Percentiles rank a stretch among this genome's conserved stretches.
Evolutionary conservation across 2,888 invertebrate species (phyloP).

Genomic region (Patella pellucida): DNA sequence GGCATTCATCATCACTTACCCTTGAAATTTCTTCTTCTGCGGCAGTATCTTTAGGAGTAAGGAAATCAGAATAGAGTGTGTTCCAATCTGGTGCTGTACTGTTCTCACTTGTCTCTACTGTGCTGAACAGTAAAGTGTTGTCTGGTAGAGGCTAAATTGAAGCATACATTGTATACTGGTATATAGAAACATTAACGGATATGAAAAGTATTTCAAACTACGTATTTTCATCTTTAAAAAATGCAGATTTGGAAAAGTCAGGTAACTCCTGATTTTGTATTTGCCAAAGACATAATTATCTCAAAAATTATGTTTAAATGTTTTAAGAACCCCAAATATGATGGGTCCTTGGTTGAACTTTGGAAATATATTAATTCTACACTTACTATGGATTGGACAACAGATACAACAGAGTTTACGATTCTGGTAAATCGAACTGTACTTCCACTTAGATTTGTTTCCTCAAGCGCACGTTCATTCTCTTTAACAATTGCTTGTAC

Average conservation of each 20-base stretch:
- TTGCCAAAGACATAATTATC: too few relatives aligned
- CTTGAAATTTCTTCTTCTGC: conserved; percentile 1
- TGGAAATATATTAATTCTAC: background rate
- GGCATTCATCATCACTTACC: background rate
- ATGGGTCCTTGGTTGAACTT: too few relatives aligned
- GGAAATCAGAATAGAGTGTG: conserved; percentile 4
- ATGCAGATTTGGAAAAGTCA: too few relatives aligned
- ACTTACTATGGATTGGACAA: background rate
- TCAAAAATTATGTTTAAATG: too few relatives aligned
- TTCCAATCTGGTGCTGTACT: conserved; percentile 12
- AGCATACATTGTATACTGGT: too few relatives aligned
- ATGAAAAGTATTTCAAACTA: too few relatives aligned
- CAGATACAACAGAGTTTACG: background rate
- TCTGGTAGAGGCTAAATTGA: background rate
- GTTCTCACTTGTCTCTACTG: background rate
- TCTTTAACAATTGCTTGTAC: background rate
- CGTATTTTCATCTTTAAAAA: too few relatives aligned
- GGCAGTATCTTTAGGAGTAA: conserved; percentile 16
- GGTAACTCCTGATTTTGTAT: too few relatives aligned
- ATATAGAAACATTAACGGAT: too few relatives aligned
- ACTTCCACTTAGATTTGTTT: background rate
- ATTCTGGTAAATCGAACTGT: background rate
- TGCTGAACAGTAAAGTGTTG: background rate
- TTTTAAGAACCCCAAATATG: too few relatives aligned
- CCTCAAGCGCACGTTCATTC: background rate